These are phyloP conservation scores for Psittacula echo DNA, from an alignment of 2,797 vertebrate genomes.

Conservation along the genomic window DNA sequence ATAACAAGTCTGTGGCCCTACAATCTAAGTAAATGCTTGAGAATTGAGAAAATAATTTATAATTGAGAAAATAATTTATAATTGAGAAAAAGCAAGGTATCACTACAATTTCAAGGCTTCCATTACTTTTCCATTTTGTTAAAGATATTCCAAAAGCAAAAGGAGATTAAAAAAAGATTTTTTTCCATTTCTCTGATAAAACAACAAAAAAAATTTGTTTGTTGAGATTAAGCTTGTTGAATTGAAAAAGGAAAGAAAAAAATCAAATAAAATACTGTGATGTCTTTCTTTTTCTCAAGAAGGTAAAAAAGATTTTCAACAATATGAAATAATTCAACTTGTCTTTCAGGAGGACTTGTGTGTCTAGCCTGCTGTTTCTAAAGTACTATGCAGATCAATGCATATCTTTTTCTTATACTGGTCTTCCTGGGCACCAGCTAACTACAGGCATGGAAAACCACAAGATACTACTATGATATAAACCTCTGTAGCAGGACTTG, in stretches of 20 bases:
- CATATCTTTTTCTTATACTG: background rate
- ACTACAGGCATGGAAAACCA: background rate
- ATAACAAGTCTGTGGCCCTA: background rate
- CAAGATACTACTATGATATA: background rate
- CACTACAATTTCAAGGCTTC: background rate
- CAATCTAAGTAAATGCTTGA: background rate
- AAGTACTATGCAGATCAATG: background rate
- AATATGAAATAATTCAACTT: background rate
- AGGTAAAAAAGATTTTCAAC: background rate
- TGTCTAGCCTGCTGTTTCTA: background rate
- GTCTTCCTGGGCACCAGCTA: background rate
- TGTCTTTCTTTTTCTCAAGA: background rate
- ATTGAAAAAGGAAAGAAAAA: background rate
- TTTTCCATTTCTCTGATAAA: background rate
- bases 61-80: background rate
- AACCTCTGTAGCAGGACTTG: background rate
- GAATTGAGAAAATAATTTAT: too few species aligned
- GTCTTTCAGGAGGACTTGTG: background rate
- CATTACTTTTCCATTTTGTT: background rate
- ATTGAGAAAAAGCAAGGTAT: background rate
- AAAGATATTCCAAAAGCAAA: background rate
- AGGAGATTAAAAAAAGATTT: accelerated
- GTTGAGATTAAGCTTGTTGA: background rate
- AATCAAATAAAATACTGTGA: background rate
- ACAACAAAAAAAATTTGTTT: background rate